phyloP scores from a whole-genome alignment of 2,888 invertebrate species.

The Pseudococcus viburni region DNA sequence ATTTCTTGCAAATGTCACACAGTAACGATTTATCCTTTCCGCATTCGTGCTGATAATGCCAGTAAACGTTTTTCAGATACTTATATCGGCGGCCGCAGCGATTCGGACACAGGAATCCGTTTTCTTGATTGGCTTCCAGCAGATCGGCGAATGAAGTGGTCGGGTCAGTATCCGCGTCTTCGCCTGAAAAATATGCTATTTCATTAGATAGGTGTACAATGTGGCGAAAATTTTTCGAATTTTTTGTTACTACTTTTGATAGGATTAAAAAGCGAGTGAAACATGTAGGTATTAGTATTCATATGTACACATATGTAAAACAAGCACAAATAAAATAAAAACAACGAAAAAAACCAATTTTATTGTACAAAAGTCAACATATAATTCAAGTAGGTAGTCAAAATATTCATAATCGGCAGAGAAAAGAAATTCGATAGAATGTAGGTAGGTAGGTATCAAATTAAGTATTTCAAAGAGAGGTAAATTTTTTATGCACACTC shows the following conservation, averaged over 20 bases:
- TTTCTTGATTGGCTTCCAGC: slow-evolving; percentile 37
- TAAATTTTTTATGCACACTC: slow-evolving; percentile 45
- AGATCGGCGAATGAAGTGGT: slow-evolving; percentile 25
- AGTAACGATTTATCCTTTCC: slow-evolving; percentile 69
- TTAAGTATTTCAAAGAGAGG: neutral
- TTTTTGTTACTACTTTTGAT: neutral
- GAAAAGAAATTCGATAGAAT: slow-evolving; percentile 3
- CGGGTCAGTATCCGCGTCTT: neutral
- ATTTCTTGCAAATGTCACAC: slow-evolving; percentile 38
- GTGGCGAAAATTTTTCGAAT: neutral
- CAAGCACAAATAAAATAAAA: neutral
- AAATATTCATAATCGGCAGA: neutral
- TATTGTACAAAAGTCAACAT: neutral
- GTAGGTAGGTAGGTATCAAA: neutral
- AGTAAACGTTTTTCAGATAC: slow-evolving; percentile 81
- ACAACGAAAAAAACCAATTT: neutral
- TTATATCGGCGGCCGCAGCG: slow-evolving; percentile 74
- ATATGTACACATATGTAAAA: neutral
- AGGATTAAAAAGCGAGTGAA: neutral
- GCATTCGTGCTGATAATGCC: slow-evolving; percentile 75
- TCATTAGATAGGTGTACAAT: neutral
- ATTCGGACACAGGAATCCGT: slow-evolving; percentile 56
- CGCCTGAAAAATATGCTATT: slow-evolving; percentile 13
- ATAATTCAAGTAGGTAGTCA: too few relatives aligned
- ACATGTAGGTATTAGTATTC: slow-evolving; percentile 9